These are phyloP conservation scores for Clanis bilineata DNA, from an alignment of 2,888 invertebrate genomes.

Conservation along the genomic window DNA sequence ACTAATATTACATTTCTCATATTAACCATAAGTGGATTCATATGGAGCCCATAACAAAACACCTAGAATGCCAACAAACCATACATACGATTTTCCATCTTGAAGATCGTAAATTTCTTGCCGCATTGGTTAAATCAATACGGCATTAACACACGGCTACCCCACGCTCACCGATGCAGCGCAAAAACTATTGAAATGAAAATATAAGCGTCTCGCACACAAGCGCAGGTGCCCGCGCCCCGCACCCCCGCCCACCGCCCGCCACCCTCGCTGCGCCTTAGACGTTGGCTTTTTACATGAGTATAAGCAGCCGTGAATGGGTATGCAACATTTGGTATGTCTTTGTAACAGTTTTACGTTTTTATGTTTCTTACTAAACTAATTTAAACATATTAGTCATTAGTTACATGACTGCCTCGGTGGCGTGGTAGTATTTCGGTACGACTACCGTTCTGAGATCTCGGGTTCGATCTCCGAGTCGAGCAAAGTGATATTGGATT, in stretches of 20 bases:
- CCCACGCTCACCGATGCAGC: conserved; percentile 62
- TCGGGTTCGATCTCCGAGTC: too few relatives aligned
- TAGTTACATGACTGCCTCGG: too few relatives aligned
- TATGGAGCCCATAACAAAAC: too few relatives aligned
- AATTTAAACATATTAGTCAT: too few relatives aligned
- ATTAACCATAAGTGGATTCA: too few relatives aligned
- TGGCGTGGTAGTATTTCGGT: too few relatives aligned
- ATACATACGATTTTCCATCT: conserved; percentile 41
- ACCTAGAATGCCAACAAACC: not conserved
- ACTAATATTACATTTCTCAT: too few relatives aligned
- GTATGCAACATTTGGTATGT: conserved; percentile 49
- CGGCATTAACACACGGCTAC: conserved; percentile 73
- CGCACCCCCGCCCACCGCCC: conserved; percentile 44
- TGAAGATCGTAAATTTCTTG: conserved; percentile 70
- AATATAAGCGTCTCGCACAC: conserved; percentile 68
- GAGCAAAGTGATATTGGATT: too few relatives aligned
- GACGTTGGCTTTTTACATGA: conserved; percentile 81
- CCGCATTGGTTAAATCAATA: conserved; percentile 70
- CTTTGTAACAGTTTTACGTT: conserved; percentile 14
- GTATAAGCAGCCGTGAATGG: conserved; percentile 65
- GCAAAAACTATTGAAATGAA: conserved; percentile 81
- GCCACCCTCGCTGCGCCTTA: conserved; percentile 63
- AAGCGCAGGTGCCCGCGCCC: conserved; percentile 57
- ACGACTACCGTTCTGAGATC: too few relatives aligned
- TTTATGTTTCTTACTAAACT: too few relatives aligned